Conservation (phyloP, 1,140 invertebrate genomes). For the Phymastichus coffea region DNA sequence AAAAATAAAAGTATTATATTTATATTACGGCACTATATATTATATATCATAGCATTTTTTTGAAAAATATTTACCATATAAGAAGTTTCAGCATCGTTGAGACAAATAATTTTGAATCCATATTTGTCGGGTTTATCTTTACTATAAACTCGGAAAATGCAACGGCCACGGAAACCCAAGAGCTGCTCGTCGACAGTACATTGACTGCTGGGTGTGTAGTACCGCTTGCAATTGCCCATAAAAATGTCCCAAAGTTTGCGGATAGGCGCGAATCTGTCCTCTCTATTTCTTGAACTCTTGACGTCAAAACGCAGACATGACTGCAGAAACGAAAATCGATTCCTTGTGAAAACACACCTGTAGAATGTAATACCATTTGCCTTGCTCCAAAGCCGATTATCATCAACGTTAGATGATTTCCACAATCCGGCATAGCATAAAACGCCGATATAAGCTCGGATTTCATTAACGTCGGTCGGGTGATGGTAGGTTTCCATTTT, state of each 20-base stretch:
- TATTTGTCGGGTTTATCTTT: slow-evolving; percentile 38
- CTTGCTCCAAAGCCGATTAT: slow-evolving; percentile 11
- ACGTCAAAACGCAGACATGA: slow-evolving; percentile 45
- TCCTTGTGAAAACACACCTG: slow-evolving; percentile 36
- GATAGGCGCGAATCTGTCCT: slow-evolving; percentile 42
- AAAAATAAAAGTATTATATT: background rate
- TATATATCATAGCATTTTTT: background rate
- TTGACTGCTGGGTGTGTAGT: slow-evolving; percentile 30
- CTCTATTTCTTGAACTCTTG: slow-evolving; percentile 33
- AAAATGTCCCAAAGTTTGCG: slow-evolving; percentile 44
- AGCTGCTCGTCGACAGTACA: slow-evolving; percentile 41
- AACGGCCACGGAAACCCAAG: slow-evolving; percentile 39
- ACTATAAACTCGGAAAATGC: slow-evolving; percentile 35
- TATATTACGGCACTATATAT: background rate
- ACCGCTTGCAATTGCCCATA: slow-evolving; percentile 32
- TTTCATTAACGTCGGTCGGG: slow-evolving; percentile 11
- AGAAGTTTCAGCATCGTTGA: slow-evolving; percentile 38
- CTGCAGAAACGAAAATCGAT: slow-evolving; percentile 45
- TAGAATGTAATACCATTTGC: slow-evolving; percentile 29
- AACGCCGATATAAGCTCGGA: slow-evolving; percentile 18
- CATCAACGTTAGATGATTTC: slow-evolving; percentile 23
- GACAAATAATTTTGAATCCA: slow-evolving; percentile 40
- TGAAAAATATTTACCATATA: slow-evolving; percentile 33
- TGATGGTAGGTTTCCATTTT: slow-evolving; percentile 17
- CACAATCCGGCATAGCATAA: slow-evolving; percentile 28